These are phyloP conservation scores for Ptiloglossa arizonensis DNA, from an alignment of 1,140 invertebrate species.

Conservation along the genomic window DNA sequence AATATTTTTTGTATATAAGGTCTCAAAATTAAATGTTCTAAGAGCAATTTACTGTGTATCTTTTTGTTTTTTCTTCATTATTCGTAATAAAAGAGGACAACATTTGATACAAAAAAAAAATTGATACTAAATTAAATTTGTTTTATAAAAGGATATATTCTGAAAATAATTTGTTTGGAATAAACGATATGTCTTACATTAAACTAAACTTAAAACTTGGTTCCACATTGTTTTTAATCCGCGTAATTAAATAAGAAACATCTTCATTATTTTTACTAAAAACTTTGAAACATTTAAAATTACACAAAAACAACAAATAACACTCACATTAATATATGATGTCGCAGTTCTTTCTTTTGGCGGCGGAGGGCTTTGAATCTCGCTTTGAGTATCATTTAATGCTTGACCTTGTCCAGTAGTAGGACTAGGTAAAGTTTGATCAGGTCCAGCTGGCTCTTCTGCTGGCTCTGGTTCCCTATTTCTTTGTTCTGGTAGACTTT, in stretches of 20 bases:
- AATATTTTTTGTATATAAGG: too few relatives aligned
- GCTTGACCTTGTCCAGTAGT: constrained; percentile 77
- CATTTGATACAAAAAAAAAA: too few relatives aligned
- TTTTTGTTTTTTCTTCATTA: too few relatives aligned
- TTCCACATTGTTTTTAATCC: background rate
- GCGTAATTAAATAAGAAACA: background rate
- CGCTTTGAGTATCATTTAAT: constrained; percentile 75
- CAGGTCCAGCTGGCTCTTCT: constrained; percentile 83
- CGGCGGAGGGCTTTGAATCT: constrained; percentile 75
- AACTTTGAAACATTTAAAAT: background rate
- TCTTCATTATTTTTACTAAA: background rate
- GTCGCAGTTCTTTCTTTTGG: constrained; percentile 84
- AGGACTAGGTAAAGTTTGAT: constrained; percentile 83
- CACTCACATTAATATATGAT: constrained; percentile 84
- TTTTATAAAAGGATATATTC: background rate
- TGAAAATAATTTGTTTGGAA: background rate
- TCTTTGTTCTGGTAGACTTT: constrained; percentile 76
- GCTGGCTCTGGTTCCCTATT: constrained; percentile 83
- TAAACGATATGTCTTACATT: background rate
- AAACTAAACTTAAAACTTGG: background rate
- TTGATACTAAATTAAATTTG: too few relatives aligned
- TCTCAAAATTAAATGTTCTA: too few relatives aligned
- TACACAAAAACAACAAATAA: constrained; percentile 7
- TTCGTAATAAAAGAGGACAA: too few relatives aligned
- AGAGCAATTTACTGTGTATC: too few relatives aligned